Conservation (phyloP, 2,113 vertebrate species). For the Pristiophorus japonicus region DNA sequence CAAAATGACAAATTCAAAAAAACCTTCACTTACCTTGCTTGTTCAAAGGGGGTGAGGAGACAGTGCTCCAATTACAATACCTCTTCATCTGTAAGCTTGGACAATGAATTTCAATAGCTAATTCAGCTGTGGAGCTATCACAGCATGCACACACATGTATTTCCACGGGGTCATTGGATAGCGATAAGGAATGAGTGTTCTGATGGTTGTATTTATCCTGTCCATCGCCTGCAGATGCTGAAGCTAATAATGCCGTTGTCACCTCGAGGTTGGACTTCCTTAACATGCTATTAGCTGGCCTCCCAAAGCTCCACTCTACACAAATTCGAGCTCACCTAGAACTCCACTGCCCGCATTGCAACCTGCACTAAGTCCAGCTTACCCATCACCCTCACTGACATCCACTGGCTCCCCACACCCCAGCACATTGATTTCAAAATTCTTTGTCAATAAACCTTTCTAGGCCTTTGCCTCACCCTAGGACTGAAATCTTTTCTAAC, state of each 20-base stretch:
- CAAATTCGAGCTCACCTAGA: neutral
- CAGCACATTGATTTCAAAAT: neutral
- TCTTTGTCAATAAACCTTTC: neutral
- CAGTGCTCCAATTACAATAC: too few species aligned
- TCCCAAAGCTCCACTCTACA: neutral
- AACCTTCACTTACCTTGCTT: too few species aligned
- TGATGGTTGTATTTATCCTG: too few species aligned
- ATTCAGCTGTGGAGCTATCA: too few species aligned
- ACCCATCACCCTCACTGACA: neutral
- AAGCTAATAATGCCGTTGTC: neutral
- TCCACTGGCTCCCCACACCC: neutral
- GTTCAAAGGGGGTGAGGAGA: too few species aligned
- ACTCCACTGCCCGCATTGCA: neutral
- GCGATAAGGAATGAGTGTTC: too few species aligned
- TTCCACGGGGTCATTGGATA: too few species aligned
- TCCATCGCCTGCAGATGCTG: too few species aligned
- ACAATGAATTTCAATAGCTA: too few species aligned
- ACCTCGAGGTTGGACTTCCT: neutral
- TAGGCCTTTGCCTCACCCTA: neutral
- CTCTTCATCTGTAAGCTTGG: too few species aligned
- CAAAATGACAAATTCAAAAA: too few species aligned
- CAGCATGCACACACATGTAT: too few species aligned
- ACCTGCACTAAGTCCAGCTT: neutral
- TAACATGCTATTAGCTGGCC: neutral
- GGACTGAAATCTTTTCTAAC: neutral